Evolutionary conservation across 2,888 invertebrate species (phyloP).

Genomic region (Temnothorax rugatulus): DNA sequence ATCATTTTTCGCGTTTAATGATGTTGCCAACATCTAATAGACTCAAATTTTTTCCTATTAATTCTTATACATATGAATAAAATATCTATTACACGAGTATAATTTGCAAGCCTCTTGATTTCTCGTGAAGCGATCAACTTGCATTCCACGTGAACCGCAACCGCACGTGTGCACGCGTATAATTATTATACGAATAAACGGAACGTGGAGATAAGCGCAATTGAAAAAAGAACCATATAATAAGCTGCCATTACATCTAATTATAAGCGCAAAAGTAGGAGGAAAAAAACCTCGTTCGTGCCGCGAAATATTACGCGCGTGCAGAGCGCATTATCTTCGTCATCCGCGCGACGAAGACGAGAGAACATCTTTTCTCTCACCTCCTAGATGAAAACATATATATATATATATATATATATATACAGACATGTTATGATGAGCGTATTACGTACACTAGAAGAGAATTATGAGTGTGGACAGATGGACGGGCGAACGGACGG

Average conservation of each 20-base stretch:
- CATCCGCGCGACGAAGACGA: constrained; percentile 17
- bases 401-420: neutral
- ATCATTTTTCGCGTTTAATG: neutral
- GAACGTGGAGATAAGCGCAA: neutral
- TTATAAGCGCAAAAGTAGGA: neutral
- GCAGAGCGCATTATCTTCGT: constrained; percentile 11
- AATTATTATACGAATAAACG: neutral
- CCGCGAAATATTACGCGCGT: constrained; percentile 1
- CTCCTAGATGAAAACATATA: neutral
- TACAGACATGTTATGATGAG: constrained; percentile 42
- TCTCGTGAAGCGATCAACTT: constrained; percentile 10
- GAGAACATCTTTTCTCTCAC: constrained; percentile 23
- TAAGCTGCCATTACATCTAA: neutral
- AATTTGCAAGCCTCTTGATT: neutral
- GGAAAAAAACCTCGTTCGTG: constrained; percentile 3
- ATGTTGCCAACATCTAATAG: neutral
- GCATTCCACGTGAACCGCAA: neutral
- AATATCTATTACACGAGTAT: neutral
- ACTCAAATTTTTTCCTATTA: neutral
- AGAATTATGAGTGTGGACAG: constrained; percentile 65
- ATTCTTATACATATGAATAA: neutral
- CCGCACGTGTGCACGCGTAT: neutral
- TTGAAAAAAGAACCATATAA: neutral
- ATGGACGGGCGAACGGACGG: constrained; percentile 39
- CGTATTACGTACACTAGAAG: constrained; percentile 68